Base-by-base conservation (phyloP, 1,140 invertebrate species). In the Sarcophaga bullata region DNA sequence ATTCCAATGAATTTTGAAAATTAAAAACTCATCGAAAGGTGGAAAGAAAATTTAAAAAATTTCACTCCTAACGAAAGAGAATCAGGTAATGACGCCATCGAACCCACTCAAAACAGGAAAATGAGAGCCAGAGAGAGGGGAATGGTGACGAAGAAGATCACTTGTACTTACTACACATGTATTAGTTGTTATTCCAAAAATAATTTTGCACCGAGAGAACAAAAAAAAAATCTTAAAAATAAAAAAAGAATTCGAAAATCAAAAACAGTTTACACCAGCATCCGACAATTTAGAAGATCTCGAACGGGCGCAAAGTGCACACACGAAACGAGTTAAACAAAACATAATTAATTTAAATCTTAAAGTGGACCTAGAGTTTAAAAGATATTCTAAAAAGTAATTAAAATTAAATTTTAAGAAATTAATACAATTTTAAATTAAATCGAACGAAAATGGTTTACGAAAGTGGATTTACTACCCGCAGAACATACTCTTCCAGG, bases 401-500 rank as follows among this genome's bases (percentile, higher is more conserved):
- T 78, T 83, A 75, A 84, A 62, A 83, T 73, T 75, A 81, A 82
- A 81, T 82, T 78, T 8, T 25, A 73, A 10, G 9, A 11, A 11
- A 46, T 49, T 49, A 13, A 8, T 10, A 52, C 7, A 78, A 50
- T 78, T 52, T 52, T 8, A 19, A 78, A 83, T 83, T 84, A 81
- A 84, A 82, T 84, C 85, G 83, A 89, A 83, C 89, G 91, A 93
- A 93, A 90, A 96, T 96, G 95, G 95, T 96, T 92, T 96, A 96
- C 94, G 95, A 95, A 92, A 95, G 94, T 92, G 95, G 96, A 91
- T 96, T 96, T 91, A 96, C 95, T 86, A 96, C 94, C 90, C 94
- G 95, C 91, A 94, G 95, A 91, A 95, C 95, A 80, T 95, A 95
- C 90, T 88, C 91, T 81, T 92, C 94, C 87, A 91, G 94, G 89